Evolutionary conservation across 2,888 invertebrate genomes (phyloP).

Genomic region (Calliphora vomitoria): DNA sequence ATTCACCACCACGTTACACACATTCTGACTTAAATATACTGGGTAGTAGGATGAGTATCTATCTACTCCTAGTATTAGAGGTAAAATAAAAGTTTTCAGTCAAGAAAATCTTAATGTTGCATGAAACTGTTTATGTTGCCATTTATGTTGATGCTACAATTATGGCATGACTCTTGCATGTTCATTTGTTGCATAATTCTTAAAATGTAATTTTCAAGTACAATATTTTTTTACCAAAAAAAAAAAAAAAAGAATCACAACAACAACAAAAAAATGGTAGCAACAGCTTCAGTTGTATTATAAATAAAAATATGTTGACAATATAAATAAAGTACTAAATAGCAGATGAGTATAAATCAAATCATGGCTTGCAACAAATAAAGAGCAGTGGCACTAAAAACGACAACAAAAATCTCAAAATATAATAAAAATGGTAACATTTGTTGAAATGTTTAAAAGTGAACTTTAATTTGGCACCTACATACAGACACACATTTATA

Average conservation of each 20-base stretch:
- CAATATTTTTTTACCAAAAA: slow-evolving; percentile 27
- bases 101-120: slow-evolving; percentile 14
- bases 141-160: slow-evolving; percentile 7
- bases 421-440: slow-evolving; percentile 30
- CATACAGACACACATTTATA: neutral
- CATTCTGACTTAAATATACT: neutral
- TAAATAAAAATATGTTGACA: slow-evolving; percentile 23
- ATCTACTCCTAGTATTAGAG: neutral
- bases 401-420: slow-evolving; percentile 7
- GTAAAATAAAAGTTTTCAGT: slow-evolving; percentile 36
- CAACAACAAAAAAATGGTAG: neutral
- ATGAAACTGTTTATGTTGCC: slow-evolving; percentile 10
- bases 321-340: slow-evolving; percentile 46
- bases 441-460: slow-evolving; percentile 29
- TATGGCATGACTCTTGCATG: slow-evolving; percentile 26
- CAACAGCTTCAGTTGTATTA: slow-evolving; percentile 6
- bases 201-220: slow-evolving; percentile 54
- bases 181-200: slow-evolving; percentile 55
- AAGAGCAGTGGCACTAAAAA: slow-evolving; percentile 11
- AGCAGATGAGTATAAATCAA: slow-evolving; percentile 17
- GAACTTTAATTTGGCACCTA: slow-evolving; percentile 46
- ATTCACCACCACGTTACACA: neutral
- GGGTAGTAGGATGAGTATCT: neutral
- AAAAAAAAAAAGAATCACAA: neutral
- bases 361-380: slow-evolving; percentile 14